phyloP scores from a whole-genome alignment of 2,113 vertebrate species.

The Microtus ochrogaster region DNA sequence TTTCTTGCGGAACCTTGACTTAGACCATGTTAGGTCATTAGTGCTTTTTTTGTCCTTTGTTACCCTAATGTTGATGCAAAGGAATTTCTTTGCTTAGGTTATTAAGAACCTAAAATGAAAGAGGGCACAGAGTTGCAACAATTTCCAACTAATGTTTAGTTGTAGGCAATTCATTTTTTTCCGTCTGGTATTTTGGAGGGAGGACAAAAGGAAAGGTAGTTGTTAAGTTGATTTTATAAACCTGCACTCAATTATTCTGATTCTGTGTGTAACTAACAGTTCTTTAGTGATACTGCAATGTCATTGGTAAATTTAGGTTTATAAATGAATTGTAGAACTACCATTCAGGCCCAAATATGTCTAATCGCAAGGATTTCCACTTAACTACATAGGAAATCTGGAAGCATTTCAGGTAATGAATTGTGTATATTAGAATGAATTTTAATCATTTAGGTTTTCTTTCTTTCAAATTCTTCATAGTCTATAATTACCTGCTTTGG shows the following conservation, averaged over 20 bases:
- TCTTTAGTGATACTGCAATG: constrained; percentile 7
- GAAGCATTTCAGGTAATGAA: constrained; percentile 51
- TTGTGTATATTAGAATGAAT: constrained; percentile 41
- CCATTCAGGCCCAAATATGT: constrained; percentile 6
- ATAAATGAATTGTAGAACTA: constrained; percentile 44
- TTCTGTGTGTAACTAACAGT: constrained; percentile 27
- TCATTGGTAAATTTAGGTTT: constrained; percentile 47
- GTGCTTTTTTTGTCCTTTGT: background rate
- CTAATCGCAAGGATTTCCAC: constrained; percentile 31
- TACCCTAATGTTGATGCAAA: background rate
- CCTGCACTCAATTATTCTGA: constrained; percentile 35
- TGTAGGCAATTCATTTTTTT: background rate
- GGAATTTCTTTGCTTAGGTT: constrained; percentile 22
- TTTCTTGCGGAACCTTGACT: constrained; percentile 6
- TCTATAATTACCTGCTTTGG: constrained; percentile 15
- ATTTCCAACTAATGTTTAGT: constrained; percentile 28
- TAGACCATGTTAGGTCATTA: background rate
- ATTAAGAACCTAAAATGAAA: background rate
- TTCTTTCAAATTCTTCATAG: constrained; percentile 55
- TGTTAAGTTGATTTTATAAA: constrained; percentile 24
- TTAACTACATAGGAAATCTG: constrained; percentile 19
- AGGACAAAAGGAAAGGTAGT: background rate
- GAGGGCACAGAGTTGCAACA: background rate
- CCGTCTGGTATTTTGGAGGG: constrained; percentile 31
- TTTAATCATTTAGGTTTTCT: constrained; percentile 45